These are phyloP conservation scores for Drosophila neonasuta DNA, from an alignment of 2,888 invertebrate species.

Conservation along the genomic window DNA sequence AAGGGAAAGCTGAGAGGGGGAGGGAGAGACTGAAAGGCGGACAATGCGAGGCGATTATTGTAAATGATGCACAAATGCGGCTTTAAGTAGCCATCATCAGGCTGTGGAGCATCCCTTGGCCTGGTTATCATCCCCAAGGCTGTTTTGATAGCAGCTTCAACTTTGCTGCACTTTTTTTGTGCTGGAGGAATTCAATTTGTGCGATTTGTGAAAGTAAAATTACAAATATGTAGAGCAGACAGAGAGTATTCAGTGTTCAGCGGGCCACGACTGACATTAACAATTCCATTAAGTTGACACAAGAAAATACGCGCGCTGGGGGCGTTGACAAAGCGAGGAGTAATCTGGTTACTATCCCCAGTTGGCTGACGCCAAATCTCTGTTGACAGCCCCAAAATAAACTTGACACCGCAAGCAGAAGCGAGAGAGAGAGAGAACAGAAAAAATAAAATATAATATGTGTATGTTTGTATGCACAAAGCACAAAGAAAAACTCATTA, in stretches of 20 bases:
- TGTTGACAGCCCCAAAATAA: conserved; percentile 57
- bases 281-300: conserved; percentile 69
- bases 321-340: conserved; percentile 33
- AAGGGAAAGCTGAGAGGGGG: neutral
- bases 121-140: conserved; percentile 7
- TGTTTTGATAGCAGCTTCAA: conserved; percentile 3
- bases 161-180: conserved; percentile 15
- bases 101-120: neutral
- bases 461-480: neutral
- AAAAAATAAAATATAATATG: neutral
- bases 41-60: conserved; percentile 59
- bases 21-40: neutral
- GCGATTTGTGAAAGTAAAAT: conserved; percentile 21
- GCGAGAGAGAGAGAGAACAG: neutral
- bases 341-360: conserved; percentile 56
- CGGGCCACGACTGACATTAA: conserved; percentile 48
- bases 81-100: conserved; percentile 50
- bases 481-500: conserved; percentile 38
- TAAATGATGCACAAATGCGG: conserved; percentile 70
- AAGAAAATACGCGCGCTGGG: conserved; percentile 30
- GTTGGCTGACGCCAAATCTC: conserved; percentile 53
- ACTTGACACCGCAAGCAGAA: conserved; percentile 24
- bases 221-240: conserved; percentile 10
- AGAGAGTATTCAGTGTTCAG: conserved; percentile 13
- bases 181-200: conserved; percentile 35